Conservation (phyloP, 2,797 vertebrate species). For the Chlorospingus flavigularis region DNA sequence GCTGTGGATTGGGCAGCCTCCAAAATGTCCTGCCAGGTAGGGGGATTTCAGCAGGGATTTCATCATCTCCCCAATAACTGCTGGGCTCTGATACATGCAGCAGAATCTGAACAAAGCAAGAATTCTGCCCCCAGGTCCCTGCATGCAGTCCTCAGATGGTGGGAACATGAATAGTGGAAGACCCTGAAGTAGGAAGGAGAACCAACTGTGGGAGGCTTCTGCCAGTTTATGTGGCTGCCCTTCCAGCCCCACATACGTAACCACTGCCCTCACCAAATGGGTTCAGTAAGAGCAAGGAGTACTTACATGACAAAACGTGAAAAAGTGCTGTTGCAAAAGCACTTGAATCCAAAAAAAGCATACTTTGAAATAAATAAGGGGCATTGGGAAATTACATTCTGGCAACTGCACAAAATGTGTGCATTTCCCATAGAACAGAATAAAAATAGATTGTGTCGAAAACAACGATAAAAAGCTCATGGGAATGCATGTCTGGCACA, state of each 20-base stretch:
- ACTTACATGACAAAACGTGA: neutral
- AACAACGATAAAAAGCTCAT: slow-evolving; percentile 67
- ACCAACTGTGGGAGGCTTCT: neutral
- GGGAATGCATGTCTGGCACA: slow-evolving; percentile 65
- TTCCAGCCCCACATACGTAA: neutral
- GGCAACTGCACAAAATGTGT: slow-evolving; percentile 65
- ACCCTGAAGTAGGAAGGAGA: neutral
- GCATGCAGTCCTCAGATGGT: neutral
- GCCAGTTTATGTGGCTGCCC: neutral
- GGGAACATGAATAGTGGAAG: neutral
- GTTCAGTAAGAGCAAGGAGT: neutral
- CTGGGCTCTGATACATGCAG: neutral
- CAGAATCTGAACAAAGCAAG: neutral
- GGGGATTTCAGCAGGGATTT: neutral
- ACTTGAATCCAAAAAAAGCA: slow-evolving; percentile 9
- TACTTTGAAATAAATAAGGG: slow-evolving; percentile 46
- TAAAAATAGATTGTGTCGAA: slow-evolving; percentile 71
- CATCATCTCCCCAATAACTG: fast-evolving
- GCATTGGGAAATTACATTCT: slow-evolving; percentile 67
- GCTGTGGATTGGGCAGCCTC: neutral
- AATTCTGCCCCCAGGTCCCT: neutral
- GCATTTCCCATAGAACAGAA: slow-evolving; percentile 74
- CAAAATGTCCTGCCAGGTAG: neutral
- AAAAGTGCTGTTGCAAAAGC: slow-evolving; percentile 4
- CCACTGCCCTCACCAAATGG: neutral